These are phyloP conservation scores for Tragelaphus scriptus DNA, from an alignment of 2,113 vertebrate species.

Conservation along the genomic window DNA sequence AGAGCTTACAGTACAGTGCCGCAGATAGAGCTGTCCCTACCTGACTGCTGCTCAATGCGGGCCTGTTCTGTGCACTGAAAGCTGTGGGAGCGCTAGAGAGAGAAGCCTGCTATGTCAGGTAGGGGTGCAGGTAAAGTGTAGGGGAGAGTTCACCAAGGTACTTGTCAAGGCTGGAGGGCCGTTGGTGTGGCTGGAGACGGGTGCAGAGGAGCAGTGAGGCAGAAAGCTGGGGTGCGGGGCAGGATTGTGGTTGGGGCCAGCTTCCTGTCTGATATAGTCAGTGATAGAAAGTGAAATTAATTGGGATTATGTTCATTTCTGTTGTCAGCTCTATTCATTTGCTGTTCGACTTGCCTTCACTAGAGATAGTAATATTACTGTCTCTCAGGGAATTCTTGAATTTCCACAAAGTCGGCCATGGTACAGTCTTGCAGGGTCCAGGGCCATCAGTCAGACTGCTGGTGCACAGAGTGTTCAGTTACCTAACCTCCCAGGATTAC, in stretches of 20 bases:
- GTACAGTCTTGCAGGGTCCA: neutral
- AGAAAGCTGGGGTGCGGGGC: neutral
- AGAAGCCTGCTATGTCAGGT: neutral
- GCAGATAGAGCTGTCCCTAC: fast-evolving
- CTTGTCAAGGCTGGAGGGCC: neutral
- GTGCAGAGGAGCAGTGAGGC: neutral
- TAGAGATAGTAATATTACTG: neutral
- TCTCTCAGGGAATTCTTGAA: neutral
- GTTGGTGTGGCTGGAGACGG: neutral
- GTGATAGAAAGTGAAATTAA: neutral
- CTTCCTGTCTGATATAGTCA: neutral
- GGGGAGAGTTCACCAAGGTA: neutral
- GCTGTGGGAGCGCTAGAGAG: neutral
- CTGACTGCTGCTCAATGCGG: fast-evolving
- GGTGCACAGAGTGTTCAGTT: neutral
- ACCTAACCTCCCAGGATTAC: neutral
- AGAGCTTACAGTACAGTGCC: fast-evolving
- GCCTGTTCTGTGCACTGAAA: neutral
- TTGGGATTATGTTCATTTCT: neutral
- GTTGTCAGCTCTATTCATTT: neutral
- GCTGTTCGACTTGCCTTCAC: neutral
- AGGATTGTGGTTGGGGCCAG: neutral
- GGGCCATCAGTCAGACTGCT: neutral
- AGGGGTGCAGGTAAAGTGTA: neutral
- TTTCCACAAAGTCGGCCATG: neutral